These are phyloP conservation scores for Prunella fulvescens DNA, from an alignment of 2,113 vertebrate species.

Conservation along the genomic window DNA sequence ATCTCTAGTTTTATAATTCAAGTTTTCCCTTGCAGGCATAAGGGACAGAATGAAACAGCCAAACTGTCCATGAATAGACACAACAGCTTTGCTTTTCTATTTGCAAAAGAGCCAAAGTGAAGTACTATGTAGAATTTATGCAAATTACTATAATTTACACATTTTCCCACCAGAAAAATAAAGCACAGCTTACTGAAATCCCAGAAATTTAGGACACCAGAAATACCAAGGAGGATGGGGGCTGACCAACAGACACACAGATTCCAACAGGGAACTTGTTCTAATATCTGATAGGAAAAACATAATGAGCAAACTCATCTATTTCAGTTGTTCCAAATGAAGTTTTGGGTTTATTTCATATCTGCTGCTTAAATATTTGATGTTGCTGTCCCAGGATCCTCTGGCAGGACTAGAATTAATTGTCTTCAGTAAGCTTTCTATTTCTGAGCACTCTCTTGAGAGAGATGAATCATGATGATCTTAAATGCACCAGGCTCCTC, in stretches of 20 bases:
- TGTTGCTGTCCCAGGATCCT: not conserved
- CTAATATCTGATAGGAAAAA: not conserved
- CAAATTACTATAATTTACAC: not conserved
- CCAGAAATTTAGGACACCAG: not conserved
- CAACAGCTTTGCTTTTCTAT: not conserved
- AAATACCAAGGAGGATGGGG: not conserved
- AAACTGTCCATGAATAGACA: not conserved
- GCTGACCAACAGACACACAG: not conserved
- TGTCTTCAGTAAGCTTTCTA: not conserved
- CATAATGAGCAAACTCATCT: not conserved
- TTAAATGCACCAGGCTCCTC: not conserved
- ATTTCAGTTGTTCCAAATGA: not conserved
- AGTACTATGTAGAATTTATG: not conserved
- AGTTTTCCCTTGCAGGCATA: not conserved
- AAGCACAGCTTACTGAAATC: not conserved
- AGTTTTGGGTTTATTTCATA: not conserved
- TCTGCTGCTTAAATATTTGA: not conserved
- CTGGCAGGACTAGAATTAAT: constrained; percentile 24
- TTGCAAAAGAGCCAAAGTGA: not conserved
- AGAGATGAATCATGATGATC: not conserved
- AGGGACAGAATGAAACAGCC: not conserved
- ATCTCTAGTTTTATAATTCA: not conserved
- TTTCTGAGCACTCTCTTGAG: not conserved
- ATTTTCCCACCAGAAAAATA: not conserved
- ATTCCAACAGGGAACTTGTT: not conserved